These are phyloP conservation scores for Alca torda DNA, from an alignment of 2,797 vertebrate species.

Conservation along the genomic window DNA sequence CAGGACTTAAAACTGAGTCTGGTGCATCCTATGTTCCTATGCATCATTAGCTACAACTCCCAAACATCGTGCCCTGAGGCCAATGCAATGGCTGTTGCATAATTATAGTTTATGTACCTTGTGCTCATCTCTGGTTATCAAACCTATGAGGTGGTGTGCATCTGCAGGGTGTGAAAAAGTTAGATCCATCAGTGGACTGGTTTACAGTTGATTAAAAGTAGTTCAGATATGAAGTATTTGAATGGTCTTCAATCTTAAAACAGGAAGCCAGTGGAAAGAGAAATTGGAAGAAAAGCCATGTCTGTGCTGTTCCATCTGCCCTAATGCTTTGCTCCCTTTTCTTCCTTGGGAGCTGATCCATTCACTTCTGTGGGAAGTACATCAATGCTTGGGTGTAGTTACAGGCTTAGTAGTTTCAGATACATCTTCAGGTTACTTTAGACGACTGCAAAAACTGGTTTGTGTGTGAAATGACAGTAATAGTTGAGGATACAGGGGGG, in stretches of 20 bases:
- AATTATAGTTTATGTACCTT: not conserved
- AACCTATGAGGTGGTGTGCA: not conserved
- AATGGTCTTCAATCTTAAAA: not conserved
- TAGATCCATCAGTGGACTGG: not conserved
- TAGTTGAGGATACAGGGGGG: not conserved
- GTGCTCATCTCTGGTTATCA: not conserved
- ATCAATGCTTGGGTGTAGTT: not conserved
- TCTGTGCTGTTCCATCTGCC: not conserved
- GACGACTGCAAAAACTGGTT: not conserved
- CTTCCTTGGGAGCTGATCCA: slow-evolving; percentile 12
- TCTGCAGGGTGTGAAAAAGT: not conserved
- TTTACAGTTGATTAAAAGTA: not conserved
- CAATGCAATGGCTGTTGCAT: not conserved
- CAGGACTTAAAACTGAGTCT: not conserved
- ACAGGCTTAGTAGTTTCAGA: not conserved
- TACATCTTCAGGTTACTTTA: not conserved
- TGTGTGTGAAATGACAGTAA: not conserved
- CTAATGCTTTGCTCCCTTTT: not conserved
- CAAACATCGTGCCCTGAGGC: not conserved
- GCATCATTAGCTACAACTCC: not conserved
- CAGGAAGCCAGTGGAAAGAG: not conserved
- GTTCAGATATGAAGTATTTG: not conserved
- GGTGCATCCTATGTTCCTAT: not conserved
- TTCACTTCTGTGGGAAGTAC: not conserved
- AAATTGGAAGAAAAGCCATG: not conserved